A percentile compares a stretch with the other conserved stretches of the same genome.
Evolutionary conservation across 2,797 vertebrate species (phyloP).

Genomic region (Poeciliopsis paucimaculata): DNA sequence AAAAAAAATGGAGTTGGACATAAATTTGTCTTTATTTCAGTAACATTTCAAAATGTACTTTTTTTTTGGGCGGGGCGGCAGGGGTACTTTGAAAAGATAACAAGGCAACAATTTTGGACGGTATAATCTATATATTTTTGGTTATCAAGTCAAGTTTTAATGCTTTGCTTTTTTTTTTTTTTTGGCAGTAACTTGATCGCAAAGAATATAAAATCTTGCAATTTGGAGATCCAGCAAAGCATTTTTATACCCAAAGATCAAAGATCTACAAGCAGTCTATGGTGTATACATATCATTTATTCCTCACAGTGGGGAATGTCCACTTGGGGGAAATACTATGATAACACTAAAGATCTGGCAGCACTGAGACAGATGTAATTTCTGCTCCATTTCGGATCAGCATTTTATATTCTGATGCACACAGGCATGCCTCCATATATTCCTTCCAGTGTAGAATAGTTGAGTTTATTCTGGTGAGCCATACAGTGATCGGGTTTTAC

Average conservation of each 20-base stretch:
- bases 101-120: background rate
- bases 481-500: background rate
- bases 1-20: background rate
- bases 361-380: background rate
- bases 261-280: background rate
- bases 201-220: background rate
- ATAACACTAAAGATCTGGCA: background rate
- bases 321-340: background rate
- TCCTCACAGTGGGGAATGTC: background rate
- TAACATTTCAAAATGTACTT: background rate
- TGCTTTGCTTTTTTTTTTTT: background rate
- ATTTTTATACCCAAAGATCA: background rate
- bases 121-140: background rate
- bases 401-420: background rate
- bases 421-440: background rate
- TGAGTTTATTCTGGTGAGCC: background rate
- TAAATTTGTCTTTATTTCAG: background rate
- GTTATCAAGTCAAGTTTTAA: background rate
- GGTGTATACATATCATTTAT: background rate
- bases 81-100: background rate
- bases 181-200: background rate
- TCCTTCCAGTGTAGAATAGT: background rate
- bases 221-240: background rate
- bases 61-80: background rate
- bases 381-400: background rate